phyloP scores from a whole-genome alignment of 2,797 vertebrate genomes.

The Eupleurogrammus muticus region DNA sequence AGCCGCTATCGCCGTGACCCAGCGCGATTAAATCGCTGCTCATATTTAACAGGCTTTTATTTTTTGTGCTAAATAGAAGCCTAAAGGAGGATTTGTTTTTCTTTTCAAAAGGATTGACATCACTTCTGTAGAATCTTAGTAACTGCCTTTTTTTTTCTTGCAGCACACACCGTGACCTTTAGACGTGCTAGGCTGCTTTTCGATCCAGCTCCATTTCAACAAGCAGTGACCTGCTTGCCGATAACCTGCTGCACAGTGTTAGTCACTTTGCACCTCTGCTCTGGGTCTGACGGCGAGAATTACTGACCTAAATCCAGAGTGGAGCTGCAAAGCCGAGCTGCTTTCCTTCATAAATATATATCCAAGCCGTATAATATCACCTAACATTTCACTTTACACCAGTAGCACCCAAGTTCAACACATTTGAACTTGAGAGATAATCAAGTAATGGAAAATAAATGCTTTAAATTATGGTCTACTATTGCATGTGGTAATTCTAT shows the following conservation, averaged over 20 bases:
- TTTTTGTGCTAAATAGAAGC: conserved; percentile 12
- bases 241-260: conserved; percentile 10
- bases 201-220: conserved; percentile 32
- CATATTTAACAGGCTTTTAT: conserved; percentile 17
- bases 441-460: neutral
- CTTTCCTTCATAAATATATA: neutral
- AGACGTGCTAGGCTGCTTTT: conserved; percentile 8
- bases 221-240: conserved; percentile 21
- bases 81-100: neutral
- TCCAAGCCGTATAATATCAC: neutral
- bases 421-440: conserved; percentile 5
- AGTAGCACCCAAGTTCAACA: neutral
- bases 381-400: neutral
- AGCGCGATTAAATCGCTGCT: neutral
- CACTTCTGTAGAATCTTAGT: neutral
- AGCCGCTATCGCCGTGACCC: conserved; percentile 26
- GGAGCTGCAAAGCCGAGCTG: neutral
- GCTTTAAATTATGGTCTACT: neutral
- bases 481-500: neutral
- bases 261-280: conserved; percentile 8
- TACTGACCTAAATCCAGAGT: neutral
- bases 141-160: conserved; percentile 15
- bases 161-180: conserved; percentile 28
- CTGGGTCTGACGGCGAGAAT: neutral
- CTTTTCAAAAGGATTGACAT: neutral